Conservation (phyloP, 2,888 invertebrate species). For the Yponomeuta sedellus region DNA sequence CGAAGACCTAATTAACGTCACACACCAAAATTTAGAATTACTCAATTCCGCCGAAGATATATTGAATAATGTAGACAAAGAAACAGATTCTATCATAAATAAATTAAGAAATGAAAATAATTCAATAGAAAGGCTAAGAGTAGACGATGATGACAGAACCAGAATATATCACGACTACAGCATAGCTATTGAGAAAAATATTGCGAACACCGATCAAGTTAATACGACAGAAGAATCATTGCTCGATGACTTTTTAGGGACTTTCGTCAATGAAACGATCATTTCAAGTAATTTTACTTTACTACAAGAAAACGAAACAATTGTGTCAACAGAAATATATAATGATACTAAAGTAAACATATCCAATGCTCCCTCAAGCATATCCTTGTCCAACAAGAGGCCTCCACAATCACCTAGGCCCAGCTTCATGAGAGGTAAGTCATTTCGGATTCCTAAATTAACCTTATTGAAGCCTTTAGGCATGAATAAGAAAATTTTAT, state of each 20-base stretch:
- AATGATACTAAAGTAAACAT: not conserved
- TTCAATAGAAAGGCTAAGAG: slow-evolving; percentile 53
- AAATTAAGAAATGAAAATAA: slow-evolving; percentile 31
- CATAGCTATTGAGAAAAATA: slow-evolving; percentile 50
- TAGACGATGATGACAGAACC: slow-evolving; percentile 53
- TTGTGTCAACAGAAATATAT: not conserved
- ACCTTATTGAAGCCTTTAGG: too few species aligned
- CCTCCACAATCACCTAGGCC: not conserved
- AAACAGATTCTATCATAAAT: slow-evolving; percentile 18
- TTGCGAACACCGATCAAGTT: slow-evolving; percentile 17
- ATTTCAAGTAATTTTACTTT: not conserved
- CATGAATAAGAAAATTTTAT: too few species aligned
- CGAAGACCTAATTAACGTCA: not conserved
- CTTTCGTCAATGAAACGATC: not conserved
- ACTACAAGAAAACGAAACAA: not conserved
- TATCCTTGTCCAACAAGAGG: not conserved
- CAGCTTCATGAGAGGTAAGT: slow-evolving; percentile 10
- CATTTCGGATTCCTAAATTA: too few species aligned
- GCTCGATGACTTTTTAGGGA: not conserved
- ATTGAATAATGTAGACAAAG: not conserved
- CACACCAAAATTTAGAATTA: not conserved
- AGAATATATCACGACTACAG: slow-evolving; percentile 63
- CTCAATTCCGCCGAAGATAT: not conserved
- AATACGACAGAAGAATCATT: slow-evolving; percentile 8
- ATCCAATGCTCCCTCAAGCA: not conserved